phyloP scores from a whole-genome alignment of 2,797 vertebrate genomes.

The Lutjanus campechanus region DNA sequence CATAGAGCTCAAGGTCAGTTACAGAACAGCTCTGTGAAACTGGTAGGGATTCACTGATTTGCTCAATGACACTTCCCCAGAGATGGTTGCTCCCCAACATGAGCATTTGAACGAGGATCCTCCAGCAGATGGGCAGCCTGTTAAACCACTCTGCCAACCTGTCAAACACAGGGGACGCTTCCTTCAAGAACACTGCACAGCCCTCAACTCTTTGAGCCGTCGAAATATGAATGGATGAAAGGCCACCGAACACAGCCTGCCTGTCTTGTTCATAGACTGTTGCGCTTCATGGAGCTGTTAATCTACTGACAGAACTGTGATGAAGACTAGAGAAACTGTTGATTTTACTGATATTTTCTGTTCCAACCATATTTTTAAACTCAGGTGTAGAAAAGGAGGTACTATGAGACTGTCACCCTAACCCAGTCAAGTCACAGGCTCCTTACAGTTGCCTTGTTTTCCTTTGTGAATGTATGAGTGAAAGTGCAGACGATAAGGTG shows the following conservation, averaged over 20 bases:
- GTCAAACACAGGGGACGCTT: constrained; percentile 29
- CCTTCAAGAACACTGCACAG: constrained; percentile 68
- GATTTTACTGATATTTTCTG: constrained; percentile 49
- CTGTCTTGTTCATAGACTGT: background rate
- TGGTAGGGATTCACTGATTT: constrained; percentile 14
- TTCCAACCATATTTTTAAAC: constrained; percentile 75
- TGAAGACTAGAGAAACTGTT: constrained; percentile 21
- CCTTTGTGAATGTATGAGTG: constrained; percentile 84
- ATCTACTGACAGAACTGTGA: constrained; percentile 44
- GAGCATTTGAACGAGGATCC: constrained; percentile 17
- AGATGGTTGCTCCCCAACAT: background rate
- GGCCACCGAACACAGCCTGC: constrained; percentile 27
- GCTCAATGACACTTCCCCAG: constrained; percentile 14
- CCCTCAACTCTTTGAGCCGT: constrained; percentile 28
- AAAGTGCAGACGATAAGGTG: constrained; percentile 65
- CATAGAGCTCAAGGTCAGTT: constrained; percentile 6
- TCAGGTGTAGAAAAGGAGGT: constrained; percentile 84
- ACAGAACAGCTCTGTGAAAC: background rate
- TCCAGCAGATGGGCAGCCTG: constrained; percentile 20
- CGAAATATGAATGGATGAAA: constrained; percentile 21
- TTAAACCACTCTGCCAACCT: constrained; percentile 59
- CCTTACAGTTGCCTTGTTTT: constrained; percentile 76
- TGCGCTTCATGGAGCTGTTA: constrained; percentile 19
- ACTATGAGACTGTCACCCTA: constrained; percentile 68
- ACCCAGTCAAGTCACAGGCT: constrained; percentile 60